Evolutionary conservation across 2,797 vertebrate species (phyloP), one percentile per base, ranked within the genome.

Genomic region (Tragopan temminckii): DNA sequence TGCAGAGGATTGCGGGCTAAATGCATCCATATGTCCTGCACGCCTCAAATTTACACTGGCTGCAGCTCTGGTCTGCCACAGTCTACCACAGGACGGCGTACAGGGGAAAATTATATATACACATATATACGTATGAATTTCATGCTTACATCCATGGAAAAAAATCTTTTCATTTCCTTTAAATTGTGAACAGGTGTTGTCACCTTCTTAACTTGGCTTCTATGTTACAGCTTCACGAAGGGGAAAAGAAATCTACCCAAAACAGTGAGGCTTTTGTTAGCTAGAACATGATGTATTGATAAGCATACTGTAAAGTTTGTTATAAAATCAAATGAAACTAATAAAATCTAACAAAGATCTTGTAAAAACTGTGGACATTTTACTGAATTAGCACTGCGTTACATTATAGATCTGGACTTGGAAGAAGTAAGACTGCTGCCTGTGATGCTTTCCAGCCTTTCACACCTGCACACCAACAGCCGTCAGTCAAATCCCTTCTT

Each of bases 141-240:
- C 93, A 93, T 94, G 94, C 96, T 97, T 95, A 92, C 87, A 95
- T 80, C 62, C 88, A 78, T 71, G 93, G 92, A 95, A 76, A 97
- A 94, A 97, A 97, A 96, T 96, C 93, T 96, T 97, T 96, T 96
- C 95, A 97, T 97, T 98, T 98, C 96, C 97, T 89, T 97, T 88
- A 98, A 97, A 98, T 98, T 97, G 94, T 79, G 94, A 98, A 97
- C 96, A 97, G 97, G 97, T 97, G 96, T 96, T 95, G 95, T 94
- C 93, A 97, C 97, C 95, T 96, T 88, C 90, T 96, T 92, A 93
- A 93, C 85, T 96, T 83, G 82, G 94, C 97, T 98, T 95, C 97
- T 95, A 94, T 81, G 94, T 94, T 94, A 88, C 96, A 95, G 93
- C 82, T 91, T 95, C 86, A 84, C 0, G 0, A 95, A 85, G 70